Evolutionary conservation across 2,113 vertebrate species (phyloP), one percentile per base, ranked within the genome.

Genomic region (Phrynosoma blainvillii): DNA sequence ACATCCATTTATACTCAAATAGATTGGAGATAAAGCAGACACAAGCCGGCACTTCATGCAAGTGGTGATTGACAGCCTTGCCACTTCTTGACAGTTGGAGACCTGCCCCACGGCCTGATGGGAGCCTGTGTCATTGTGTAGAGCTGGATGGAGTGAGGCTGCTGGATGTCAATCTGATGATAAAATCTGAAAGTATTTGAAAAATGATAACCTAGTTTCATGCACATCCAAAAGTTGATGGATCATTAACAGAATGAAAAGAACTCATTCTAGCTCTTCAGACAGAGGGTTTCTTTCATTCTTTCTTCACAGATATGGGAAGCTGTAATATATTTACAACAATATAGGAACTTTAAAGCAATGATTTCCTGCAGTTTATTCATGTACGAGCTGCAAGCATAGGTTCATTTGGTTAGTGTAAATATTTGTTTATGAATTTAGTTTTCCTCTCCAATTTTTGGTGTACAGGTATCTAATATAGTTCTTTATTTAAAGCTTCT

Each of bases 1-100:
- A 92, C 90, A 93, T 92, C 93, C 91, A 87, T 96, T 94, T 91
- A 27, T 93, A 42, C 88, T 74, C 73, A 14, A 91, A 93, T 93
- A 91, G 93, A 90, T 77, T 83, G 87, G 21, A 91, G 93, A 96
- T 95, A 93, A 83, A 88, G 88, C 25, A 91, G 91, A 32, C 62
- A 47, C 7, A 73, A 84, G 89, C 68, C 79, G 70, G 89, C 84
- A 76, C 84, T 91, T 76, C 79, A 42, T 92, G 82, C 79, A 85
- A 90, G 85, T n/a, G 16, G 2, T 77, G 93, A 94, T 65, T 90
- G 92, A 90, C 94, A 91, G 91, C 79, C 86, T 68, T 0, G 8
- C 88, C 9, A 0, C 54, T 59, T 2, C 2, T 2, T 65, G 88
- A 68, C 0, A 73, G 75, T 52, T 84, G 14, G 79, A 90, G 82